Conservation (phyloP, 2,888 invertebrate genomes). For the Scaptomyza tumidula region DNA sequence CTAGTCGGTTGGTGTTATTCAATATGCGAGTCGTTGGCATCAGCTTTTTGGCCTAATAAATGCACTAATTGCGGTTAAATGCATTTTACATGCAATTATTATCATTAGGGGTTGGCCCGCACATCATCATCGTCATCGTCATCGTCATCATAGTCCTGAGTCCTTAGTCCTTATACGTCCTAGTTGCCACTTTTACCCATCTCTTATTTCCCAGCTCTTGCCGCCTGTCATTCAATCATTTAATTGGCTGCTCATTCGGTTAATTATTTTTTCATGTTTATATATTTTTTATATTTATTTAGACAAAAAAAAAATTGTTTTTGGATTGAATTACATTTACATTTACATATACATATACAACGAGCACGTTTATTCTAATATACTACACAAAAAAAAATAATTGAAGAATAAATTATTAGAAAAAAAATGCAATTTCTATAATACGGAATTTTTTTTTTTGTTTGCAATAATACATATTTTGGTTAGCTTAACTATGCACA, state of each 20-base stretch:
- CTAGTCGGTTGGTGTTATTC: conserved; percentile 50
- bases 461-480: conserved; percentile 58
- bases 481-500: conserved; percentile 55
- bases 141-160: not conserved
- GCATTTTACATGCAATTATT: conserved; percentile 81
- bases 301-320: conserved; percentile 57
- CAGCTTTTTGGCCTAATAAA: conserved; percentile 82
- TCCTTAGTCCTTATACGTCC: not conserved
- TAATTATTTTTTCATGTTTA: not conserved
- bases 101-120: conserved; percentile 73
- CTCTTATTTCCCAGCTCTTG: not conserved
- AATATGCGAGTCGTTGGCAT: conserved; percentile 52
- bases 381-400: conserved; percentile 11
- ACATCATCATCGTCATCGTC: conserved; percentile 38
- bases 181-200: not conserved
- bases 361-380: conserved; percentile 55
- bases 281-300: conserved; percentile 59
- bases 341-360: conserved; percentile 62
- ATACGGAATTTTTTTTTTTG: conserved; percentile 8
- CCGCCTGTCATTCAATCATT: conserved; percentile 49
- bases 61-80: conserved; percentile 84
- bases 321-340: conserved; percentile 50
- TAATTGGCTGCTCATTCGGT: conserved; percentile 52
- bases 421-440: conserved; percentile 42
- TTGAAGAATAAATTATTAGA: conserved; percentile 1